These are phyloP conservation scores for Silurus glanis DNA, from an alignment of 2,113 vertebrate genomes.

Conservation along the genomic window DNA sequence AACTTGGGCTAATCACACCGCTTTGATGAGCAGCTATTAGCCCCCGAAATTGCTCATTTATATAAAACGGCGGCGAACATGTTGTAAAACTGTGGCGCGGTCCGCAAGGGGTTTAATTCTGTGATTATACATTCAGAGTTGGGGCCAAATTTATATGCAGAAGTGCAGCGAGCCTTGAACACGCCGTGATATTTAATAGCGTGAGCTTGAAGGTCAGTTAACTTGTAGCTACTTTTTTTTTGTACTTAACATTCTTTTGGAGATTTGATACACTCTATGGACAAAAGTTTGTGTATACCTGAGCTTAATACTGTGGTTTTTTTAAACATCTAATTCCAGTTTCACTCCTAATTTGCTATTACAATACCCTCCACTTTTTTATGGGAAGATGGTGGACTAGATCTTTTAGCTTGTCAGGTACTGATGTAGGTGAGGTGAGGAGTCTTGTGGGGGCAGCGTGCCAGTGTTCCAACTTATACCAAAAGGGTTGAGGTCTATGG, in stretches of 20 bases:
- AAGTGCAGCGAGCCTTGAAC: not conserved
- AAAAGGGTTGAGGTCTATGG: no score
- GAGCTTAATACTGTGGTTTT: no score
- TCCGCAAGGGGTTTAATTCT: conserved; percentile 11
- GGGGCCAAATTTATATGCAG: conserved; percentile 24
- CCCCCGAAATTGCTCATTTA: conserved; percentile 21
- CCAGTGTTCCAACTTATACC: no score
- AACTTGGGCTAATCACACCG: conserved; percentile 17
- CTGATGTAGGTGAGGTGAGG: no score
- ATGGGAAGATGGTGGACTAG: no score
- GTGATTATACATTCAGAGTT: conserved; percentile 19
- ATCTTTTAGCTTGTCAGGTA: no score
- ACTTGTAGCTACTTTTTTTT: not conserved
- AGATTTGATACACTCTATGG: no score
- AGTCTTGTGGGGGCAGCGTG: no score
- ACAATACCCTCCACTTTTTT: no score
- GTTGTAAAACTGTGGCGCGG: conserved; percentile 10
- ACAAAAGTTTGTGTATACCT: no score
- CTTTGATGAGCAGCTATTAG: conserved; percentile 35
- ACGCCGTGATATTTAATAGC: conserved; percentile 14
- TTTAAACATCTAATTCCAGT: no score
- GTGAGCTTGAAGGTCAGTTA: conserved; percentile 23
- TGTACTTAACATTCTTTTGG: not conserved
- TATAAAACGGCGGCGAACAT: conserved; percentile 8
- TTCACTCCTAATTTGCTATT: no score